Evolutionary conservation across 2,888 invertebrate species (phyloP), one percentile per base, ranked within the genome.

Genomic region (Tachina grossa): DNA sequence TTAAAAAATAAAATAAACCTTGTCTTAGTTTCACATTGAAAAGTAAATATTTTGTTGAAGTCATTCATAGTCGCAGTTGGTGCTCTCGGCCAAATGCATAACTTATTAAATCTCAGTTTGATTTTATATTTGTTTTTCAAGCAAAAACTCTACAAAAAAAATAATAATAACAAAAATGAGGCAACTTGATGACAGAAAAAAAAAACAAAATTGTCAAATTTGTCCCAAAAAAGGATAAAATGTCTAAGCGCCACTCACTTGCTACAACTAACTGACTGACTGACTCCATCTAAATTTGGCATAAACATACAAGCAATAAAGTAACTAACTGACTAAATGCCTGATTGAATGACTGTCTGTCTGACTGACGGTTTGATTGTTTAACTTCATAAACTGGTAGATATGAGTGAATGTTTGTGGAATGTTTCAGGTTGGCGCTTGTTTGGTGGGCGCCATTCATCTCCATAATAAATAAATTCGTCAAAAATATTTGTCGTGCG

Each of bases 361-460:
- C 53, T 13, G n/a, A 43, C 19, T 51, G 45, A 53, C 76, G 39
- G 57, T 57, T 61, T 84, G 78, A 69, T 76, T 75, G 63, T 76
- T 68, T 75, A 53, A 68, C 72, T 68, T 78, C 66, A 83, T 68
- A 78, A 74, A 74, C 83, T 51, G 78, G 66, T 78, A 71, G 55
- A 55, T 31, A 31, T 74, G 55, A 87, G 84, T 74, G 86, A 83
- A 88, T 78, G 77, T 51, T 63, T 43, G 86, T 87, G 74, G 66
- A 79, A 79, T 81, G 43, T 53, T 83, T 83, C 83, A 76, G 78
- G 77, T 83, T 85, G 77, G 75, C 87, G 78, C 85, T 87, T 88
- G 88, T 89, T 90, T 89, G 90, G 89, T 90, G 90, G 91, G 91
- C 91, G 92, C 92, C 92, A 92, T 90, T 91, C 90, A 90, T 90